Evolutionary conservation across 2,113 vertebrate genomes (phyloP), one percentile per base, ranked within the genome.

Genomic region (Microcebus murinus): DNA sequence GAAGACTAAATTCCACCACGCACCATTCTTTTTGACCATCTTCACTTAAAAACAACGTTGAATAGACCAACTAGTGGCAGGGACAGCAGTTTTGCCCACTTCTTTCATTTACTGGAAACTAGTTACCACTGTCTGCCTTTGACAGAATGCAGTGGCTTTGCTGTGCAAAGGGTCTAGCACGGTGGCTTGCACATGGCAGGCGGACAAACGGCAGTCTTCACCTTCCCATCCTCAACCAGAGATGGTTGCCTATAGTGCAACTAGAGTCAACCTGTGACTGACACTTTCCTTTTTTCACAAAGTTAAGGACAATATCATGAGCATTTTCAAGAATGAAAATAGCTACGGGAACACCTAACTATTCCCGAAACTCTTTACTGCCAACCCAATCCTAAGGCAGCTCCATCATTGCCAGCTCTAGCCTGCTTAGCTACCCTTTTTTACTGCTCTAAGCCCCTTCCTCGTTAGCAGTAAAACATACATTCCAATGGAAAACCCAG

Each of bases 31-130:
- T 68, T 45, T 25, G 34, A 59, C 21, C 81, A 74, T 63, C 52
- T 63, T 90, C 55, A 52, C 20, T 76, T 18, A 31, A 91, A 80
- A 80, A 94, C 50, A 77, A 63, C 1, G 14, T 18, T 29, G 39
- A 86, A 8, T 4, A 21, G 57, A 79, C 21, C 17, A 55, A 29
- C 13, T 36, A 50, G 48, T 6, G 6, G 15, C 5, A 27, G 11
- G 3, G 6, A 76, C 4, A n/a, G n/a, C 6, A 71, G 20, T 65
- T 65, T 18, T n/a, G 70, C 57, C 34, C 42, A 45, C 20, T 67
- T 80, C 73, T 89, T 67, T 71, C 1, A 3, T 29, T 81, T 80
- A 20, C 80, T 65, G 27, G 59, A 93, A 86, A 90, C 61, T 71
- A 90, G 45, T 85, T 36, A 81, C 5, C n/a, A 48, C 5, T 29